phyloP scores from a whole-genome alignment of 2,113 vertebrate species.

The Pseudopipra pipra region DNA sequence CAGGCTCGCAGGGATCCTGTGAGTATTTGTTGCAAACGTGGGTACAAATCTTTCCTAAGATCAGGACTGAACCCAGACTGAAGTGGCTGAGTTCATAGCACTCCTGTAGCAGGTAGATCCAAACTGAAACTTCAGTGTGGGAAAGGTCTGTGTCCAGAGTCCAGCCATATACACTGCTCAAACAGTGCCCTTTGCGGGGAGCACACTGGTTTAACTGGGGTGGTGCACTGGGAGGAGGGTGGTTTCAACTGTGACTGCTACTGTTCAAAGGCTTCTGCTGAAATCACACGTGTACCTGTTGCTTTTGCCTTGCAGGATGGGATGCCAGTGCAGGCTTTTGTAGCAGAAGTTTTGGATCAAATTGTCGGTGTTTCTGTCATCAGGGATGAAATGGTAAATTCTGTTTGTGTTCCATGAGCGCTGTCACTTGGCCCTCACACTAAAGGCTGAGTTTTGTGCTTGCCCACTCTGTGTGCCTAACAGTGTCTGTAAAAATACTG shows the following conservation, averaged over 20 bases:
- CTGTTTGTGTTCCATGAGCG: neutral
- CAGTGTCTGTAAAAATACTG: neutral
- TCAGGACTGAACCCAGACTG: neutral
- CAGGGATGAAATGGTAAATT: slow-evolving; percentile 87
- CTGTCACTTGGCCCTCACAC: neutral
- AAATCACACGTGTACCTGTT: neutral
- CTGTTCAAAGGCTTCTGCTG: neutral
- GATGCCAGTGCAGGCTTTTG: slow-evolving; percentile 79
- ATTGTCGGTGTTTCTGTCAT: slow-evolving; percentile 83
- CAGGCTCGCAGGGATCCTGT: slow-evolving; percentile 76
- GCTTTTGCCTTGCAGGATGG: slow-evolving; percentile 77
- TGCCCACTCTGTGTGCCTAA: neutral
- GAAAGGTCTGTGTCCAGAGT: neutral
- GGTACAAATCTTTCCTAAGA: neutral
- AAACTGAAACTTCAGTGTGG: neutral
- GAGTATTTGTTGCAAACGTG: slow-evolving; percentile 49
- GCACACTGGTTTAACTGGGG: neutral
- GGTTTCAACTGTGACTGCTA: neutral
- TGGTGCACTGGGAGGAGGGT: neutral
- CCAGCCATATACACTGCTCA: neutral
- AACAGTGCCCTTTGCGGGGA: neutral
- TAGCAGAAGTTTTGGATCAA: slow-evolving; percentile 77
- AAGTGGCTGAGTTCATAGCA: neutral
- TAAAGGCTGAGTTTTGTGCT: neutral
- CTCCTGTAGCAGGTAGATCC: neutral